Evolutionary conservation across 2,888 invertebrate species (phyloP), one percentile per base, ranked within the genome.

Genomic region (Nomada hirtipes): DNA sequence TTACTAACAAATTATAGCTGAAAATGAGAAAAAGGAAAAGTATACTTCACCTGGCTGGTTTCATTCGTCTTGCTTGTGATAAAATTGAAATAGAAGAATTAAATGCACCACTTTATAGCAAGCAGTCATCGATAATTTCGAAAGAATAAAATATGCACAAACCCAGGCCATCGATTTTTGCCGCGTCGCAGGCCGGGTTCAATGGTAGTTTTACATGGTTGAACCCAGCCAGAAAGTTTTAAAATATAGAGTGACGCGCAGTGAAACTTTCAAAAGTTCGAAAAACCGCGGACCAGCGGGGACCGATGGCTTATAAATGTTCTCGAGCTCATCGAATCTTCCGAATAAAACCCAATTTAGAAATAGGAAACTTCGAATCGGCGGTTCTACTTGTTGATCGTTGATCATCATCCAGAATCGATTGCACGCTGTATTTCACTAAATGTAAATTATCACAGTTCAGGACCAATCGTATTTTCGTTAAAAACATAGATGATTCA

Each of bases 311-410:
- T 29, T 65, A 13, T 36, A 77, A 65, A 57, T 13, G 42, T 42
- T 36, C 47, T 2, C 18, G 23, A 4, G 1, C 47, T 18, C 53
- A 11, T 73, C 20, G 68, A 63, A 78, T 68, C 72, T 63, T 63
- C 57, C 61, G n/a, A 42, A 36, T 52, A 4, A 15, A 18, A 20
- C 26, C 29, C 29, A 26, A 63, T 60, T 74, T 53, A 59, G 36
- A 74, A 79, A 60, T 26, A 50, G 53, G 52, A 3, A 73, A 44
- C 42, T 65, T 36, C 2, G 15, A 2, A 36, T 7, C 36, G 36
- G 7, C 7, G 44, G 20, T n/a, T 36, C 72, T 75, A 81, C 83
- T 81, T 81, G 83, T 83, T 83, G 83, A 81, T 73, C 23, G 20
- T 15, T 18, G 26, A 9, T 13, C 18, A 11, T 42, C 18, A 47